phyloP scores from a whole-genome alignment of 2,888 invertebrate species.

The Aradus depressus region DNA sequence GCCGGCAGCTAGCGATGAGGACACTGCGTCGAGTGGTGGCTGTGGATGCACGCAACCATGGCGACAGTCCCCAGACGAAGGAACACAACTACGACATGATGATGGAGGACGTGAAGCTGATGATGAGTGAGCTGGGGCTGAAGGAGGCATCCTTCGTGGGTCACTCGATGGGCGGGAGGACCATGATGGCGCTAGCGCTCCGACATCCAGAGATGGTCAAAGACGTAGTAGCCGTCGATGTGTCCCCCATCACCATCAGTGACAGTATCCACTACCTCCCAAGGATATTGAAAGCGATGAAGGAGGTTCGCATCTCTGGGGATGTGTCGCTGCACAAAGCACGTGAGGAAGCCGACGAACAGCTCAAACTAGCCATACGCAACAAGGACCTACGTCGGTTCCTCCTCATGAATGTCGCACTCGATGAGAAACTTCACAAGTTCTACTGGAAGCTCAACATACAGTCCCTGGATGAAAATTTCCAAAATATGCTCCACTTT shows the following conservation, averaged over 20 bases:
- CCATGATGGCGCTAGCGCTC: conserved; percentile 74
- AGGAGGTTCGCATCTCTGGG: conserved; percentile 46
- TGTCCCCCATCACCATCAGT: conserved; percentile 53
- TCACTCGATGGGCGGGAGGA: conserved; percentile 41
- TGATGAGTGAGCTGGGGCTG: conserved; percentile 44
- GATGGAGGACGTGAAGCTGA: conserved; percentile 55
- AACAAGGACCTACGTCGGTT: conserved; percentile 44
- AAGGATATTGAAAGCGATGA: conserved; percentile 55
- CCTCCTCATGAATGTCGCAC: conserved; percentile 73
- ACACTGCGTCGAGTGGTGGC: conserved; percentile 47
- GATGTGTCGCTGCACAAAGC: conserved; percentile 56
- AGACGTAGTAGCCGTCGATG: conserved; percentile 59
- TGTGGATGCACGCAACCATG: conserved; percentile 89
- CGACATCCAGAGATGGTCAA: conserved; percentile 52
- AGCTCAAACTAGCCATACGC: conserved; percentile 46
- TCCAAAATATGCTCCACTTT: conserved; percentile 53
- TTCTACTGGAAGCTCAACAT: conserved; percentile 75
- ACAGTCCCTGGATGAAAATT: conserved; percentile 54
- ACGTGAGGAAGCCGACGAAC: conserved; percentile 51
- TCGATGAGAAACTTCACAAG: conserved; percentile 46
- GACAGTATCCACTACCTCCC: conserved; percentile 52
- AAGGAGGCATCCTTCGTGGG: conserved; percentile 20
- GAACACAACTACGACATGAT: conserved; percentile 63
- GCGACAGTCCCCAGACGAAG: conserved; percentile 72
- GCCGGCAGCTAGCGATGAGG: conserved; percentile 41